Evolutionary conservation across 2,113 vertebrate species (phyloP).

Genomic region (Regulus satrapa): DNA sequence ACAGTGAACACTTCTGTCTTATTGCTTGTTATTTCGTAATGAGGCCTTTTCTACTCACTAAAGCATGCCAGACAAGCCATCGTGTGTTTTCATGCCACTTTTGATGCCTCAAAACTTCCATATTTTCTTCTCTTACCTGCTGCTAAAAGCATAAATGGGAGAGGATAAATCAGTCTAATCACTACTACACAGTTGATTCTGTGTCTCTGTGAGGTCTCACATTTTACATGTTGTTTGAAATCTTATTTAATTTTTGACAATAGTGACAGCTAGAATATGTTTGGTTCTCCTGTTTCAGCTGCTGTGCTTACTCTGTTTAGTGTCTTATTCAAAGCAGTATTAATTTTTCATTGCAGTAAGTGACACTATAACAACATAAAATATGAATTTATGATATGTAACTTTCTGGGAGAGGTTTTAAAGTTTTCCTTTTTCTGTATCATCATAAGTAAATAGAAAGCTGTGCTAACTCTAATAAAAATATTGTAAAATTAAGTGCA

Average conservation of each 20-base stretch:
- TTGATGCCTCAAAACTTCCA: not conserved
- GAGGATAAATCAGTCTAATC: not conserved
- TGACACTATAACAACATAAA: not conserved
- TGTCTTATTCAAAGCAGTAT: not conserved
- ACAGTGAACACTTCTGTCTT: not conserved
- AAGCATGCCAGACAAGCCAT: not conserved
- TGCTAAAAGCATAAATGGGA: not conserved
- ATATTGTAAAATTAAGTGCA: constrained; percentile 4
- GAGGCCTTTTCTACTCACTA: not conserved
- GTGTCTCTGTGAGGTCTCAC: not conserved
- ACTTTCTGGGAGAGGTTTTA: not conserved
- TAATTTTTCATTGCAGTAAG: not conserved
- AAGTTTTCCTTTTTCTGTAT: not conserved
- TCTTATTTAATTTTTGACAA: not conserved
- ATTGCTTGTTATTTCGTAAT: not conserved
- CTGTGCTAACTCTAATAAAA: not conserved
- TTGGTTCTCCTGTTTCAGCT: not conserved
- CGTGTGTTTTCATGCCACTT: not conserved
- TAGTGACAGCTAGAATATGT: not conserved
- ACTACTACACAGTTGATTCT: not conserved
- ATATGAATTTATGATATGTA: not conserved
- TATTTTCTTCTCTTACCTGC: not conserved
- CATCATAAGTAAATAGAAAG: constrained; percentile 5
- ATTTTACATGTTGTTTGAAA: not conserved
- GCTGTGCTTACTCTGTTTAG: not conserved